Percentiles rank a stretch among this genome's conserved stretches.
Evolutionary conservation across 2,113 vertebrate species (phyloP).

Genomic region (Tragelaphus strepsiceros): DNA sequence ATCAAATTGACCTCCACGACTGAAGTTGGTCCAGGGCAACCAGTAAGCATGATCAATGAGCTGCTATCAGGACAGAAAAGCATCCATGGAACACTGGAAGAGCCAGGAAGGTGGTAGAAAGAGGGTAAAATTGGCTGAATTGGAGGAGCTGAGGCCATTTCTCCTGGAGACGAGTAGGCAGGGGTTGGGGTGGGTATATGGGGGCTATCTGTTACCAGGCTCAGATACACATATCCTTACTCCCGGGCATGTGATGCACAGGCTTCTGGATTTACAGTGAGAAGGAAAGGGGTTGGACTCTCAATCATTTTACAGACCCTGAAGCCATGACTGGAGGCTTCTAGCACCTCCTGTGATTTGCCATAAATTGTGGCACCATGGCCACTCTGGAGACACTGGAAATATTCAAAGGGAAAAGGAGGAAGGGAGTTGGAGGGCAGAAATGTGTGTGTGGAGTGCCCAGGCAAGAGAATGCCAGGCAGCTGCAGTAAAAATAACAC

Average conservation of each 20-base stretch:
- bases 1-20: not conserved
- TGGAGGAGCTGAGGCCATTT: not conserved
- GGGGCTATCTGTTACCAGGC: not conserved
- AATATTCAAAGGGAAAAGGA: not conserved
- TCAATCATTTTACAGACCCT: not conserved
- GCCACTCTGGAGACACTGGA: not conserved
- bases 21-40: not conserved
- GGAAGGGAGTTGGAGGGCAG: rapidly evolving
- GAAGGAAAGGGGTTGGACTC: not conserved
- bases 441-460: rapidly evolving
- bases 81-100: not conserved
- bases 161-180: not conserved
- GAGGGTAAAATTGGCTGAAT: not conserved
- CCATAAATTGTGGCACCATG: not conserved
- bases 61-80: not conserved
- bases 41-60: not conserved
- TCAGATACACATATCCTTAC: rapidly evolving
- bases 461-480: not conserved
- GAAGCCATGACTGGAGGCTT: not conserved
- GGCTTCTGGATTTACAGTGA: not conserved
- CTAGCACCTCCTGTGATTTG: not conserved
- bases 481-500: not conserved
- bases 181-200: not conserved
- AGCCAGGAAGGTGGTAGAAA: not conserved
- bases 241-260: not conserved